phyloP scores from a whole-genome alignment of 2,797 vertebrate species.

The Pangasius larnaudii region DNA sequence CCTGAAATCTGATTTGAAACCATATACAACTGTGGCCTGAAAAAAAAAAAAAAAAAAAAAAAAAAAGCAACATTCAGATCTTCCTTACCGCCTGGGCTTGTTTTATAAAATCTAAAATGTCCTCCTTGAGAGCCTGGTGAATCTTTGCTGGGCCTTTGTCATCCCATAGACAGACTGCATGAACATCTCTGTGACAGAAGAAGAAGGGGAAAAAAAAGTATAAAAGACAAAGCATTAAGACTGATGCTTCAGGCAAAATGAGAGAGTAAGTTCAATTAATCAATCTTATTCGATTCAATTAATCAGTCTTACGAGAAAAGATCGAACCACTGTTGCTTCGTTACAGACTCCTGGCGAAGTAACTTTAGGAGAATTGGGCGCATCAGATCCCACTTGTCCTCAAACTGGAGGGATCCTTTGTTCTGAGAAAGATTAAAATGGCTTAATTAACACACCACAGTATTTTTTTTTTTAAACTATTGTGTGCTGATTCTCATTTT shows the following conservation, averaged over 20 bases:
- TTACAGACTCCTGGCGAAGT: slow-evolving; percentile 96
- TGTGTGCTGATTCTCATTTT: not conserved
- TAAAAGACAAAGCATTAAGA: not conserved
- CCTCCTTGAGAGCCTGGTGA: slow-evolving; percentile 98
- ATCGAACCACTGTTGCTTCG: slow-evolving; percentile 98
- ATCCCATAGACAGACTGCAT: slow-evolving; percentile 98
- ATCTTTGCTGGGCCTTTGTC: slow-evolving; percentile 99
- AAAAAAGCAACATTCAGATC: not conserved
- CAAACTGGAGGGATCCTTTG: slow-evolving; percentile 99
- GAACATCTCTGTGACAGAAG: slow-evolving; percentile 86
- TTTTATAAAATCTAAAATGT: slow-evolving; percentile 99
- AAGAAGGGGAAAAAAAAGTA: not conserved
- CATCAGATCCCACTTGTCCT: slow-evolving; percentile 99
- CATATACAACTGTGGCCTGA: not conserved
- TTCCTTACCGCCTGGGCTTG: slow-evolving; percentile 91
- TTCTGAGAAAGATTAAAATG: slow-evolving; percentile 71
- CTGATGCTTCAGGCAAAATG: not conserved
- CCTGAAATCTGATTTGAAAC: not conserved
- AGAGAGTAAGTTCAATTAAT: not conserved
- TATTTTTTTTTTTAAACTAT: not conserved
- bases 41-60: not conserved
- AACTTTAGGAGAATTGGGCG: slow-evolving; percentile 96
- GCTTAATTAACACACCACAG: not conserved
- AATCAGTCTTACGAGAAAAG: slow-evolving; percentile 89
- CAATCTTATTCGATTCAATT: not conserved